Percentiles rank a stretch among this genome's conserved stretches.
Evolutionary conservation across 2,113 vertebrate species (phyloP).

Genomic region (Scopus umbretta): DNA sequence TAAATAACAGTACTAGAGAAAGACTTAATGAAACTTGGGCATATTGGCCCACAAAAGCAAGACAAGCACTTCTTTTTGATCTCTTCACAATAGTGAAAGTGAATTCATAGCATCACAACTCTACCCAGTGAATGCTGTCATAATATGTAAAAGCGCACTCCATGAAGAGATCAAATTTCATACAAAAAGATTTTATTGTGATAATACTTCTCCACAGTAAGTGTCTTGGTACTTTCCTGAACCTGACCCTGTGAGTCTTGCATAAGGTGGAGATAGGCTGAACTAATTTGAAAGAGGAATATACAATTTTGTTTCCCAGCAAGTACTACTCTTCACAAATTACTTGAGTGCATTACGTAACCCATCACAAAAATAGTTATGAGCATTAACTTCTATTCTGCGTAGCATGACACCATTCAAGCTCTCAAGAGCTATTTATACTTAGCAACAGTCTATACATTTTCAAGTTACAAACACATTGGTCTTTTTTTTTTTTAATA

Average conservation of each 20-base stretch:
- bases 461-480: neutral
- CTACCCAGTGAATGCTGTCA: neutral
- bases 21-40: neutral
- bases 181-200: neutral
- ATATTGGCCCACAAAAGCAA: neutral
- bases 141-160: fast-evolving
- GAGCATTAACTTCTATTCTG: neutral
- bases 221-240: neutral
- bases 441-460: neutral
- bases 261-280: neutral
- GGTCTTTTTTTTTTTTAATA: neutral
- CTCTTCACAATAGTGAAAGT: neutral
- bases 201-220: neutral
- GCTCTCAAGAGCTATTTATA: neutral
- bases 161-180: neutral
- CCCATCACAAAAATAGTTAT: neutral
- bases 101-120: neutral
- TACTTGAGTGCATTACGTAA: neutral
- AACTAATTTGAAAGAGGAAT: neutral
- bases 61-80: neutral
- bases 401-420: neutral
- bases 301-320: neutral
- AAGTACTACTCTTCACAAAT: neutral
- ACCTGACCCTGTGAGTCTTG: neutral
- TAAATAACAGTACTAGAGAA: slow-evolving; percentile 35